Evolutionary conservation across 2,888 invertebrate species (phyloP).

Genomic region (Germaria angustata): DNA sequence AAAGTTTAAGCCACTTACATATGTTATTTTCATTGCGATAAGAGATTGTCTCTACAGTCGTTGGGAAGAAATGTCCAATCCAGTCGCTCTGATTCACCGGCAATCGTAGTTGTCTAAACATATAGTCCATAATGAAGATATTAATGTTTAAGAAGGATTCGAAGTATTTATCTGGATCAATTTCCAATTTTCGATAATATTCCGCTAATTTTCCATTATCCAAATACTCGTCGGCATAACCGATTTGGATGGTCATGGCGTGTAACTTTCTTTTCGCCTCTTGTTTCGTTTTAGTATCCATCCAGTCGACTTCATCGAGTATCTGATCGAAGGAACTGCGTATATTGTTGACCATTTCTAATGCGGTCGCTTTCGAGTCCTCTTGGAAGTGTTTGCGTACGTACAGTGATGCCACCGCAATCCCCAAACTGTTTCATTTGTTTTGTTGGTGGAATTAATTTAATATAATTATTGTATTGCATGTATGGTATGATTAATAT

Average conservation of each 20-base stretch:
- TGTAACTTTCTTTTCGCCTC: slow-evolving; percentile 90
- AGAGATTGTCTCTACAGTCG: slow-evolving; percentile 92
- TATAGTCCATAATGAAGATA: slow-evolving; percentile 89
- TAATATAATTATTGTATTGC: neutral
- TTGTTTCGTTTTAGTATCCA: slow-evolving; percentile 90
- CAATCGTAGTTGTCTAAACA: slow-evolving; percentile 88
- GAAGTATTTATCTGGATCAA: slow-evolving; percentile 86
- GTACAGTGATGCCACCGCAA: slow-evolving; percentile 91
- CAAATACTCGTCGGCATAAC: slow-evolving; percentile 94
- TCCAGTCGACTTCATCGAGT: slow-evolving; percentile 91
- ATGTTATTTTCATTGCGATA: slow-evolving; percentile 93
- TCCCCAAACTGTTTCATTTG: slow-evolving; percentile 82
- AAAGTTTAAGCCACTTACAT: slow-evolving; percentile 83
- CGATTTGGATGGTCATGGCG: slow-evolving; percentile 93
- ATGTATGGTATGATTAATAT: neutral
- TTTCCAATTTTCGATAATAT: slow-evolving; percentile 88
- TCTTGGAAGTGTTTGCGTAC: slow-evolving; percentile 93
- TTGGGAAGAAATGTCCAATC: slow-evolving; percentile 91
- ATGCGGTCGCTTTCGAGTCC: slow-evolving; percentile 89
- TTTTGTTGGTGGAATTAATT: neutral
- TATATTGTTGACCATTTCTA: slow-evolving; percentile 94
- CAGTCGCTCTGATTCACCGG: slow-evolving; percentile 92
- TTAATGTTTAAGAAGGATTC: slow-evolving; percentile 89
- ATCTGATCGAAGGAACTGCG: slow-evolving; percentile 90
- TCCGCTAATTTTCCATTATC: slow-evolving; percentile 89